A percentile compares a stretch with the other conserved stretches of the same genome.
phyloP scores from a whole-genome alignment of 2,113 vertebrate genomes.

The Equus quagga region DNA sequence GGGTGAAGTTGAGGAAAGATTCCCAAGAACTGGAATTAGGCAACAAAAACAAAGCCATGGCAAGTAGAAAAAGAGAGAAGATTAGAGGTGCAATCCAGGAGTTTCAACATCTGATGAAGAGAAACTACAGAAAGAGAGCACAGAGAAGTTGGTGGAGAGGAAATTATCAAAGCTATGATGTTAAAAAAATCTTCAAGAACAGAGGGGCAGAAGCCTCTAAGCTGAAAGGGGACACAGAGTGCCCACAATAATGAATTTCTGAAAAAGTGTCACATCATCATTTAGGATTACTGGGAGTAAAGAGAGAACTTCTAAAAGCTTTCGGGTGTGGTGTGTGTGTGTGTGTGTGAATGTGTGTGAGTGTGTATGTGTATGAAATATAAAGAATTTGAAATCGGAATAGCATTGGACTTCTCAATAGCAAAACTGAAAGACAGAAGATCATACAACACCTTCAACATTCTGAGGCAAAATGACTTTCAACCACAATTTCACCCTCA shows the following conservation, averaged over 20 bases:
- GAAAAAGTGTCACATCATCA: background rate
- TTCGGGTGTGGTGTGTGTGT: background rate
- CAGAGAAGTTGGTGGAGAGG: background rate
- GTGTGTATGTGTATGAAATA: background rate
- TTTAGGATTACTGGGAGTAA: background rate
- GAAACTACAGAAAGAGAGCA: background rate
- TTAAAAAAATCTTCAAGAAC: background rate
- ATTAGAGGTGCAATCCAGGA: background rate
- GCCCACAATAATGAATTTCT: background rate
- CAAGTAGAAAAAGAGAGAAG: background rate
- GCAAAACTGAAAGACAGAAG: constrained; percentile 11
- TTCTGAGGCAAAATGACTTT: background rate
- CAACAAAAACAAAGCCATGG: background rate
- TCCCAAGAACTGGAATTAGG: background rate
- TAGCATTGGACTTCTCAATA: constrained; percentile 1
- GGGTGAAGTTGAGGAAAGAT: background rate
- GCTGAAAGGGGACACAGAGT: background rate
- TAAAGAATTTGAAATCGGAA: background rate
- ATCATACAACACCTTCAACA: background rate
- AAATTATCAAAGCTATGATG: background rate
- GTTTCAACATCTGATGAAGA: background rate
- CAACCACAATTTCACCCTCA: background rate
- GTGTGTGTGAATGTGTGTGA: background rate
- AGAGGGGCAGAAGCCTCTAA: background rate
- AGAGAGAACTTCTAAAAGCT: background rate